Evolutionary conservation across 2,797 vertebrate species (phyloP).

Genomic region (Propithecus perrieri): DNA sequence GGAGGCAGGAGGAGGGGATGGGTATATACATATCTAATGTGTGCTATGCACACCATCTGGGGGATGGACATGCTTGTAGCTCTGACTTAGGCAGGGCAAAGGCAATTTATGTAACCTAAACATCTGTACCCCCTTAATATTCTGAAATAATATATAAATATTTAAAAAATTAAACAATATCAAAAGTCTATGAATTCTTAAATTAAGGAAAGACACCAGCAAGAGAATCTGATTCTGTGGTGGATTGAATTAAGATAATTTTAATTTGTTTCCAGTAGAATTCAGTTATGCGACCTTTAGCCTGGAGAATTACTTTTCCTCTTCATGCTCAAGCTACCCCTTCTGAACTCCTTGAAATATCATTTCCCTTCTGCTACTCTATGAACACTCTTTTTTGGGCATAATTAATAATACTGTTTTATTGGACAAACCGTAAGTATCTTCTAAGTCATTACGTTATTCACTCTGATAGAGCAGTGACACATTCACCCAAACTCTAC

Average conservation of each 20-base stretch:
- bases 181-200: not conserved
- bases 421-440: not conserved
- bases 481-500: not conserved
- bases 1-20: no score
- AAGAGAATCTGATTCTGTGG: not conserved
- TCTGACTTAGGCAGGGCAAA: no score
- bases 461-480: not conserved
- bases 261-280: not conserved
- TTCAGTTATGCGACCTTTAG: not conserved
- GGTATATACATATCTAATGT: no score
- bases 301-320: not conserved
- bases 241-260: not conserved
- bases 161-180: not conserved
- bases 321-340: not conserved
- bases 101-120: no score
- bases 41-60: no score
- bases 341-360: not conserved
- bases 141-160: no score
- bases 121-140: no score
- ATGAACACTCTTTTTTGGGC: not conserved
- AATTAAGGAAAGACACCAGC: not conserved
- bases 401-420: not conserved
- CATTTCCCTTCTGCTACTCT: not conserved
- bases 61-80: no score
- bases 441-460: not conserved